Evolutionary conservation across 2,113 vertebrate species (phyloP), one percentile per base, ranked within the genome.

Genomic region (Poeciliopsis occidentalis): DNA sequence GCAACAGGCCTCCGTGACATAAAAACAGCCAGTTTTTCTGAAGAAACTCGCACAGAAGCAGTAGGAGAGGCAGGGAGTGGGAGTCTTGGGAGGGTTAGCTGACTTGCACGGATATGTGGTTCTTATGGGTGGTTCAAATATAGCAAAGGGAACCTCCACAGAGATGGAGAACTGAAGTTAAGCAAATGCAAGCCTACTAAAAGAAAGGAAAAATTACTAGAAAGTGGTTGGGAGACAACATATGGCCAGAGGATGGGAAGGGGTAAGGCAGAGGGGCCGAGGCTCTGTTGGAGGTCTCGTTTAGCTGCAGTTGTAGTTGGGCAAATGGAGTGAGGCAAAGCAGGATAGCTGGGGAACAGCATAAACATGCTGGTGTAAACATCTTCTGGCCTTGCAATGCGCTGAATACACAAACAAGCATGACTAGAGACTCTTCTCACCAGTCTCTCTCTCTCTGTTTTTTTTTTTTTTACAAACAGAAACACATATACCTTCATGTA

Each of bases 241-340:
- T 47, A 1, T 47, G 44, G 63, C 69, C 31, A 69, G 54, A 57
- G n/a, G 72, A 71, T 22, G 51, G 51, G 2, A 57, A 57, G 37
- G 68, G 62, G 79, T 37, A 76, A 84, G 69, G 64, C 64, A 78
- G 75, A 84, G 74, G 73, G 84, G 85, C 79, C 86, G 86, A 75
- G 71, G 92, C 93, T 89, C 81, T 76, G 91, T 94, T 93, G 95
- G 95, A 95, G 95, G 95, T 96, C 95, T 92, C 95, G 93, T 95
- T 95, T 95, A 93, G 94, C 92, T 83, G 82, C 75, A 83, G 91
- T 81, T 85, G 81, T 78, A 85, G 79, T 87, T n/a, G n/a, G n/a
- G n/a, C n/a, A n/a, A n/a, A n/a, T n/a, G n/a, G n/a, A n/a, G n/a
- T n/a, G n/a, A n/a, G n/a, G n/a, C n/a, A n/a, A n/a, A n/a, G n/a